Percentiles rank a stretch among this genome's conserved stretches.
phyloP scores from a whole-genome alignment of 2,113 vertebrate species.

The Epinephelus fuscoguttatus region DNA sequence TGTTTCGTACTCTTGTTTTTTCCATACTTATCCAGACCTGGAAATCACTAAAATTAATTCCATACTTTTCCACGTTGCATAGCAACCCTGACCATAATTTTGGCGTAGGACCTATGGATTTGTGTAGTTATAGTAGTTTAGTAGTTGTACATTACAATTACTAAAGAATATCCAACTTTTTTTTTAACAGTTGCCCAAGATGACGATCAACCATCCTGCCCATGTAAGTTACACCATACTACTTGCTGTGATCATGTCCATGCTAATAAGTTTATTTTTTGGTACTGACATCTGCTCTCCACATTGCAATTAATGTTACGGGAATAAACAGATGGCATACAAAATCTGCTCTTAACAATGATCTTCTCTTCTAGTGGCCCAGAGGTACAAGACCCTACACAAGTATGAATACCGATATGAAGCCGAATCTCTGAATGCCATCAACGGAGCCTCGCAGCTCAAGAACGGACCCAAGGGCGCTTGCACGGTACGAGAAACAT shows the following conservation, averaged over 20 bases:
- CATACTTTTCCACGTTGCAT: too few relatives aligned
- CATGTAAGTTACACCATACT: conserved; percentile 75
- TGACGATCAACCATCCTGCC: conserved; percentile 73
- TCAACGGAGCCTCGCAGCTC: conserved; percentile 86
- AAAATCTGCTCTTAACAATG: background rate
- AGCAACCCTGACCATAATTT: too few relatives aligned
- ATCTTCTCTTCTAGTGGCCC: conserved; percentile 81
- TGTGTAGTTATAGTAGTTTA: too few relatives aligned
- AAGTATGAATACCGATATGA: conserved; percentile 93
- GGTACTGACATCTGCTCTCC: background rate
- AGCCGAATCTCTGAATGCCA: conserved; percentile 88
- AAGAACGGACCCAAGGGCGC: conserved; percentile 87
- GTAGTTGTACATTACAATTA: background rate
- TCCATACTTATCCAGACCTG: too few relatives aligned
- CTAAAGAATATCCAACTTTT: conserved; percentile 11
- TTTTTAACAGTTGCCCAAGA: conserved; percentile 81
- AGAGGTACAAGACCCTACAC: conserved; percentile 90
- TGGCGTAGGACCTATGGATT: too few relatives aligned
- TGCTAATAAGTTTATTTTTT: background rate
- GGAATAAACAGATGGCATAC: background rate
- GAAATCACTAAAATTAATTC: too few relatives aligned
- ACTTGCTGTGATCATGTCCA: background rate
- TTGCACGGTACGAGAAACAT: conserved; percentile 85
- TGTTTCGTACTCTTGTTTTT: too few relatives aligned
- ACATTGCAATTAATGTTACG: background rate